Base-by-base conservation (phyloP, 1,140 invertebrate genomes). In the Chlorops oryzae region DNA sequence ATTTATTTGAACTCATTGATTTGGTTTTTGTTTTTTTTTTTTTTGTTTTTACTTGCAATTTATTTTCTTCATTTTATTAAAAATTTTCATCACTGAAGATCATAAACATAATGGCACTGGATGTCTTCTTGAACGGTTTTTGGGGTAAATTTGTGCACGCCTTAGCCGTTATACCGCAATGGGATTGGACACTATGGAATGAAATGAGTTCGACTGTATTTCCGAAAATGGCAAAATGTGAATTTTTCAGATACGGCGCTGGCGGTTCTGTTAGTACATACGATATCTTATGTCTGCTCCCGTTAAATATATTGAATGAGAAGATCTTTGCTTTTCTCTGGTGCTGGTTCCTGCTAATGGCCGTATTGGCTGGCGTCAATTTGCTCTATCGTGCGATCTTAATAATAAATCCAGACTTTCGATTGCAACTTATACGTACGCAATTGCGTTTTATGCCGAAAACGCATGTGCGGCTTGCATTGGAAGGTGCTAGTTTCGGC, bases 141-240 rank as follows among this genome's bases (percentile, higher is more conserved):
- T 91, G 89, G 73, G 71, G 78, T 0, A 77, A 77, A 23, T 89
- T 87, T 58, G 83, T 86, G 15, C 73, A 80, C n/a, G 75, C 78
- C 2, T 75, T 87, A 0, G 65, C 72, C 0, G 66, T 75, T 5
- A 77, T 77, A 53, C 56, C 61, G 34, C 46, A 69, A 46, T 61
- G 74, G 57, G 49, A 76, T 52, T 53, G 61, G 64, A 12, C 56
- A 48, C 10, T 55, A 51, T 65, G 56, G 72, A 52, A 74, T 70
- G 58, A 78, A 81, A 3, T 85, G 78, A 81, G 77, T 75, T 54
- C 65, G 58, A 52, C 73, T 79, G 51, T 72, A 4, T 93, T 86
- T 61, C 88, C 85, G 1, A 86, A 87, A 62, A 73, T 88, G n/a
- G 82, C 87, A n/a, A 90, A 89, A 72, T 92, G 88, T 62, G 79